phyloP scores from a whole-genome alignment of 2,888 invertebrate species.

The Pheosia tremula region DNA sequence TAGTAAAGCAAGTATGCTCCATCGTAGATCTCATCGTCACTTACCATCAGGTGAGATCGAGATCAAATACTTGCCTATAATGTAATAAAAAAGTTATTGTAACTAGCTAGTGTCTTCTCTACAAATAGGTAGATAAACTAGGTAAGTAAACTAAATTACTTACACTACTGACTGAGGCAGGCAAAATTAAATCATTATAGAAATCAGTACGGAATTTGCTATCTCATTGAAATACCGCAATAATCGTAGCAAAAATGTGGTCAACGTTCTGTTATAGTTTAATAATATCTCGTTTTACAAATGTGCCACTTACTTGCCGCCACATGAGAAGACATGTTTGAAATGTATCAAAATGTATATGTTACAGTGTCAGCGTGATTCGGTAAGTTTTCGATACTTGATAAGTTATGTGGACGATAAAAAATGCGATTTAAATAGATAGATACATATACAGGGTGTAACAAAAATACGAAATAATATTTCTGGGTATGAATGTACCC shows the following conservation, averaged over 20 bases:
- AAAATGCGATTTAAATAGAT: too few relatives aligned
- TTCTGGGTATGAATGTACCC: too few relatives aligned
- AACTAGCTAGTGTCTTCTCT: too few relatives aligned
- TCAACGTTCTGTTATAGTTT: constrained; percentile 46
- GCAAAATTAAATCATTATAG: background rate
- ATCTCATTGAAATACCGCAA: constrained; percentile 57
- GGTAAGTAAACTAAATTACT: background rate
- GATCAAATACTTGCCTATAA: too few relatives aligned
- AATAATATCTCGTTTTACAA: constrained; percentile 44
- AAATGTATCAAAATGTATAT: background rate
- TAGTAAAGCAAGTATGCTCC: too few relatives aligned
- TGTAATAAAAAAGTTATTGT: too few relatives aligned
- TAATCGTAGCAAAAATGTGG: constrained; percentile 53
- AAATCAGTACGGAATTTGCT: constrained; percentile 38
- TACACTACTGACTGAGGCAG: background rate
- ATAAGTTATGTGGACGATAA: background rate
- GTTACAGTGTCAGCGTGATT: background rate
- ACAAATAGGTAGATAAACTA: too few relatives aligned
- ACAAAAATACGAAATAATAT: too few relatives aligned
- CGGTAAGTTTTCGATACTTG: constrained; percentile 2
- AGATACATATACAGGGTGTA: too few relatives aligned
- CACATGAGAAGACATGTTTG: constrained; percentile 13
- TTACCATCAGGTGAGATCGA: too few relatives aligned
- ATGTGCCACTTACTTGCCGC: constrained; percentile 39
- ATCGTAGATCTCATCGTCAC: too few relatives aligned